A percentile compares a stretch with the other conserved stretches of the same genome.
Conservation (phyloP, 2,797 vertebrate species). For the Iguana delicatissima region DNA sequence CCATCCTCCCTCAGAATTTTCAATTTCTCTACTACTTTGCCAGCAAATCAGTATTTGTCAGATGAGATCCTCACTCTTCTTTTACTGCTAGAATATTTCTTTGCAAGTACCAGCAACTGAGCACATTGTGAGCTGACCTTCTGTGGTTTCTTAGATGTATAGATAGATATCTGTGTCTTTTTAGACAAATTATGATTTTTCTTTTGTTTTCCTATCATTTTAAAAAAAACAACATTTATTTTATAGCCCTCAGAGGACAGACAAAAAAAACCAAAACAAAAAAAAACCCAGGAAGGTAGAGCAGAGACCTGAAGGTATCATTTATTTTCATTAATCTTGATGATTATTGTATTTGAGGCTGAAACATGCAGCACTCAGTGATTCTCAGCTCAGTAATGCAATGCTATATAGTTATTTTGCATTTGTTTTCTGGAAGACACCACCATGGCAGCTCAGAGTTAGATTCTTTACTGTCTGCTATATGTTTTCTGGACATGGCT, state of each 20-base stretch:
- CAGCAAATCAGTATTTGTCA: not conserved
- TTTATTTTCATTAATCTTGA: not conserved
- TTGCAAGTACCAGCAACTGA: not conserved
- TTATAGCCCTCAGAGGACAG: not conserved
- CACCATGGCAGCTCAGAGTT: not conserved
- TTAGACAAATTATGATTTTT: not conserved
- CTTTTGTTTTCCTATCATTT: not conserved
- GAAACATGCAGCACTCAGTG: not conserved
- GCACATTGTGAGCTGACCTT: not conserved
- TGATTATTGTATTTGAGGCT: not conserved
- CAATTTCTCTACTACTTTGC: not conserved
- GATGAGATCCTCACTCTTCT: not conserved
- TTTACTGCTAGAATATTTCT: not conserved
- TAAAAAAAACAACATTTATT: not conserved
- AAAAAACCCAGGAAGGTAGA: not conserved
- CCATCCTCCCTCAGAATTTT: not conserved
- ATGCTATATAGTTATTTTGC: not conserved
- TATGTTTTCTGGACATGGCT: not conserved
- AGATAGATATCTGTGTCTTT: not conserved
- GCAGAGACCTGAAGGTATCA: too few relatives aligned
- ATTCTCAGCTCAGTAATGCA: not conserved
- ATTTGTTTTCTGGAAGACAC: not conserved
- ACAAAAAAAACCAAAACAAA: not conserved
- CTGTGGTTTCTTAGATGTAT: not conserved
- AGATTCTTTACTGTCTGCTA: not conserved